These are phyloP conservation scores for Hippocampus comes DNA, from an alignment of 2,113 vertebrate species.

Conservation along the genomic window DNA sequence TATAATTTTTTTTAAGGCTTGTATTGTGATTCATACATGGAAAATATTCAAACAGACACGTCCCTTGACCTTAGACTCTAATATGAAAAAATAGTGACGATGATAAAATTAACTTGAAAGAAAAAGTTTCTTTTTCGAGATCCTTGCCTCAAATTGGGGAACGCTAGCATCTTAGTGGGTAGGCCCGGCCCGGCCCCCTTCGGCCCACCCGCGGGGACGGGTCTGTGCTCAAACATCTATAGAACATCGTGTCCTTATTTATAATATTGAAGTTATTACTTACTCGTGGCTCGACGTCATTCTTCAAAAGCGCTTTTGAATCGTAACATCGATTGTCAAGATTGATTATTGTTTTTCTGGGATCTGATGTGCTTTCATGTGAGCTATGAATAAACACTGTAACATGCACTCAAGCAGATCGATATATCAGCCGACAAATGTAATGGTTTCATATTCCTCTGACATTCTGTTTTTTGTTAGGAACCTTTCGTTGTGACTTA, in stretches of 20 bases:
- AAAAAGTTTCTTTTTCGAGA: too few species aligned
- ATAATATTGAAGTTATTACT: background rate
- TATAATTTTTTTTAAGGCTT: slow-evolving; percentile 45
- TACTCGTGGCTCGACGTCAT: background rate
- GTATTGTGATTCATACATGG: slow-evolving; percentile 54
- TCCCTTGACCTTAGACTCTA: too few species aligned
- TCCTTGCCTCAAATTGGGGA: too few species aligned
- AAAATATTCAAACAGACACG: background rate
- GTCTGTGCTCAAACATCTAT: background rate
- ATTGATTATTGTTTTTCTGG: background rate
- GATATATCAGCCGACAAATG: background rate
- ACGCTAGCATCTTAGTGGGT: too few species aligned
- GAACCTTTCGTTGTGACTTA: background rate
- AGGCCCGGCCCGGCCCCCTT: too few species aligned
- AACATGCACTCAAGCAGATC: background rate
- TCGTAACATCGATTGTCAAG: background rate
- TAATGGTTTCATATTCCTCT: slow-evolving; percentile 2
- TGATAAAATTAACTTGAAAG: too few species aligned
- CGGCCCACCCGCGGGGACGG: too few species aligned
- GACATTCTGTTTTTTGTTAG: background rate
- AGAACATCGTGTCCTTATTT: background rate
- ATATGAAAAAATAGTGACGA: too few species aligned
- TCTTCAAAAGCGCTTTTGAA: background rate
- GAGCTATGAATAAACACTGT: background rate
- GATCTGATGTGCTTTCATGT: slow-evolving; percentile 2